These are phyloP conservation scores for Xiphophorus hellerii DNA, from an alignment of 2,113 vertebrate species.

Conservation along the genomic window DNA sequence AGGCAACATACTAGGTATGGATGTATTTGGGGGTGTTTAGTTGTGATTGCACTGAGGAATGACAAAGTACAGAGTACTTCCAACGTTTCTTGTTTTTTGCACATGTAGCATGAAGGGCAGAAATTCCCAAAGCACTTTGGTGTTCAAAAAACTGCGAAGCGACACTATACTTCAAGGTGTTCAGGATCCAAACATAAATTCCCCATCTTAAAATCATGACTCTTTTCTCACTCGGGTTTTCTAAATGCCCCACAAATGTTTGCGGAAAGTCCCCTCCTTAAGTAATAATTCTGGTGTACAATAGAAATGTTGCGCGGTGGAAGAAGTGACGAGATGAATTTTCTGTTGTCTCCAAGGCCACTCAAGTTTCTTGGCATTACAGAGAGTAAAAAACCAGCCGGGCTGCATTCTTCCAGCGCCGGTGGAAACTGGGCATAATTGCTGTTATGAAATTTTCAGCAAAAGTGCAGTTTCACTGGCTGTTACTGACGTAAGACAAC, in stretches of 20 bases:
- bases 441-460: conserved; percentile 39
- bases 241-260: background rate
- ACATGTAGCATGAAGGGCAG: no score
- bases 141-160: no score
- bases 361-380: conserved; percentile 13
- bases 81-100: no score
- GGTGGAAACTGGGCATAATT: conserved; percentile 30
- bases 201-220: background rate
- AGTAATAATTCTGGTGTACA: conserved; percentile 24
- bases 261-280: conserved; percentile 27
- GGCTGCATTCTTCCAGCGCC: conserved; percentile 22
- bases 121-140: no score
- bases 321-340: conserved; percentile 26
- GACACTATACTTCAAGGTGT: no score
- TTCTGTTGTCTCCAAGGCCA: conserved; percentile 17
- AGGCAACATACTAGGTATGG: no score
- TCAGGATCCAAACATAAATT: background rate
- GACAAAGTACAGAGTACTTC: no score
- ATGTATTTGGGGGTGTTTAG: no score
- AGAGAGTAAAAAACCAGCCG: conserved; percentile 35
- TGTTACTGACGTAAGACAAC: background rate
- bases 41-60: no score
- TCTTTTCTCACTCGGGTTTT: background rate
- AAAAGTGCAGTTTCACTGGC: conserved; percentile 4
- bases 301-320: conserved; percentile 2